Conservation (phyloP, 1,140 invertebrate genomes). For the Hetaerina americana region DNA sequence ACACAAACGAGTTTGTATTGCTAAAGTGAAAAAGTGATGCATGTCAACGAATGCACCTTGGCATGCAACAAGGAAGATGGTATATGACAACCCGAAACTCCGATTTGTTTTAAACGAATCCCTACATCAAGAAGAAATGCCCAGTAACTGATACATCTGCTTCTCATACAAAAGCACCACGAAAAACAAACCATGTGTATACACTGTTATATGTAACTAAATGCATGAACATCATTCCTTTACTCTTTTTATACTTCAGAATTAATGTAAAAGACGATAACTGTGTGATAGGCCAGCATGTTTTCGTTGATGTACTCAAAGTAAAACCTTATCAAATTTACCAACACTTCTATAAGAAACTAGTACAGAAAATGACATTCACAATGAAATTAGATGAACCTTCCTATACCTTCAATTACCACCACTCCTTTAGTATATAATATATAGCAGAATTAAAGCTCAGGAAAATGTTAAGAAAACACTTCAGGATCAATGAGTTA, state of each 20-base stretch:
- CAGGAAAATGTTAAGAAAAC: neutral
- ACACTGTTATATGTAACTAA: neutral
- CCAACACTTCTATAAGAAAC: neutral
- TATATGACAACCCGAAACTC: neutral
- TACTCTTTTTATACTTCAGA: neutral
- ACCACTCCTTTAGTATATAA: neutral
- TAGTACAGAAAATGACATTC: neutral
- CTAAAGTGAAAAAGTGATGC: neutral
- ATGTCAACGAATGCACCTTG: neutral
- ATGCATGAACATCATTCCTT: neutral
- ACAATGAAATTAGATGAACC: neutral
- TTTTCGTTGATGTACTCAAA: neutral
- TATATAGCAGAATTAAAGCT: neutral
- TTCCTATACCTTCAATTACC: neutral
- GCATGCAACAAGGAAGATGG: neutral
- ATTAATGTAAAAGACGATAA: neutral
- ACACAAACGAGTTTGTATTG: neutral
- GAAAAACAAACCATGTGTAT: neutral
- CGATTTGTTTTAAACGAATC: neutral
- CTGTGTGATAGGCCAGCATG: neutral
- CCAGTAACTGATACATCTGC: neutral
- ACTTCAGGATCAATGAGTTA: too few species aligned
- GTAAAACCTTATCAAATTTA: neutral
- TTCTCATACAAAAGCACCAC: neutral
- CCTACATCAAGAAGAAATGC: neutral